phyloP scores from a whole-genome alignment of 2,113 vertebrate genomes.

The Neogobius melanostomus region DNA sequence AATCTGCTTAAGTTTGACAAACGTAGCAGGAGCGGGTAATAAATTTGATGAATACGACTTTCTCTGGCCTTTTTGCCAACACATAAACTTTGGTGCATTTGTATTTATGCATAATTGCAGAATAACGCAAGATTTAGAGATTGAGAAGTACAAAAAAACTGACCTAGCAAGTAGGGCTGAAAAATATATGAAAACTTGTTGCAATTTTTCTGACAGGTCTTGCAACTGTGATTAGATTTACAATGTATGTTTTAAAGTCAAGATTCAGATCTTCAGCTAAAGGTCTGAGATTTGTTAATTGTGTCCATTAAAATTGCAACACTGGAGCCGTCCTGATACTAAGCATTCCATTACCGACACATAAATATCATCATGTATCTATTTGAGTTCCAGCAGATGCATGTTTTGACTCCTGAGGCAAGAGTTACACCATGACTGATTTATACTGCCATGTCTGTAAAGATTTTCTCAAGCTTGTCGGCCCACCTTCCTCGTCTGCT shows the following conservation, averaged over 20 bases:
- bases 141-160: too few relatives aligned
- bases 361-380: background rate
- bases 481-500: conserved; percentile 32
- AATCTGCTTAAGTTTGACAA: conserved; percentile 32
- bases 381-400: background rate
- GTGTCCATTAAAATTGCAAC: background rate
- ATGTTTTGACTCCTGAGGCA: conserved; percentile 7
- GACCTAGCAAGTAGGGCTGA: too few relatives aligned
- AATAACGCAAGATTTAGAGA: too few relatives aligned
- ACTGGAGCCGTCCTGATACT: background rate
- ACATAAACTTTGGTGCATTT: conserved; percentile 5
- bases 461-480: conserved; percentile 70
- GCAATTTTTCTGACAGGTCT: too few relatives aligned
- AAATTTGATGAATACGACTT: conserved; percentile 23
- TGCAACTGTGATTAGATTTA: too few relatives aligned
- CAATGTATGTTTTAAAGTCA: too few relatives aligned
- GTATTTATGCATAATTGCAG: background rate
- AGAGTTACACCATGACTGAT: conserved; percentile 25
- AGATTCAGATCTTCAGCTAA: too few relatives aligned
- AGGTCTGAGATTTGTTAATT: background rate
- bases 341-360: background rate
- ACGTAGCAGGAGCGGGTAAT: background rate
- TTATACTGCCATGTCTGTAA: conserved; percentile 15
- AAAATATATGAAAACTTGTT: too few relatives aligned
- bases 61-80: conserved; percentile 13